A percentile compares a stretch with the other conserved stretches of the same genome.
These are phyloP conservation scores for Periplaneta americana DNA, from an alignment of 1,140 invertebrate genomes.

Conservation along the genomic window DNA sequence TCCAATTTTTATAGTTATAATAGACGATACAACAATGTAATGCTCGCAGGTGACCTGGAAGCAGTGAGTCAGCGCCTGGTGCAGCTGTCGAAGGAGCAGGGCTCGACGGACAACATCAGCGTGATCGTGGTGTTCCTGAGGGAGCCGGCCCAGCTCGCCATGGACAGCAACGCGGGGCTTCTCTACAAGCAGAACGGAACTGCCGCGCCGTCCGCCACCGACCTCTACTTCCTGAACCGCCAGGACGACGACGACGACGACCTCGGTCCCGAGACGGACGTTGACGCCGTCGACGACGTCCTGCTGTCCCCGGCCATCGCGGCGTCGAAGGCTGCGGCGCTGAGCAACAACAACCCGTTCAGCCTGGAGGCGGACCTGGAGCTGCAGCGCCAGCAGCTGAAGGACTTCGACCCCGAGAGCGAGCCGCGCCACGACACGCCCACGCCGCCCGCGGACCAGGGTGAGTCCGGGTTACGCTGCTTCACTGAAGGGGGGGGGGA, in stretches of 20 bases:
- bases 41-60: constrained; percentile 54
- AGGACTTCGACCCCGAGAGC: constrained; percentile 26
- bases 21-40: no score
- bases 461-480: constrained; percentile 29
- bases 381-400: constrained; percentile 26
- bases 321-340: constrained; percentile 11
- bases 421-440: constrained; percentile 37
- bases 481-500: no score
- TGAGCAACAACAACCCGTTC: constrained; percentile 11
- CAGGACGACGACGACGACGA: constrained; percentile 42
- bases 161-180: constrained; percentile 2
- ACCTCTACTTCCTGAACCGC: constrained; percentile 3
- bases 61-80: constrained; percentile 62
- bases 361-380: constrained; percentile 26
- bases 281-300: constrained; percentile 46
- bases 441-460: constrained; percentile 46
- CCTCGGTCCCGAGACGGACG: constrained; percentile 30
- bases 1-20: no score
- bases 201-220: background rate
- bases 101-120: constrained; percentile 82
- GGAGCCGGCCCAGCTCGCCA: constrained; percentile 40
- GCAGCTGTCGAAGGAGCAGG: constrained; percentile 62
- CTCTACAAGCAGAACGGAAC: constrained; percentile 20
- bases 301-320: constrained; percentile 24
- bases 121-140: constrained; percentile 82